These are phyloP conservation scores for Harpalus rubripes DNA, from an alignment of 2,888 invertebrate genomes.

Conservation along the genomic window DNA sequence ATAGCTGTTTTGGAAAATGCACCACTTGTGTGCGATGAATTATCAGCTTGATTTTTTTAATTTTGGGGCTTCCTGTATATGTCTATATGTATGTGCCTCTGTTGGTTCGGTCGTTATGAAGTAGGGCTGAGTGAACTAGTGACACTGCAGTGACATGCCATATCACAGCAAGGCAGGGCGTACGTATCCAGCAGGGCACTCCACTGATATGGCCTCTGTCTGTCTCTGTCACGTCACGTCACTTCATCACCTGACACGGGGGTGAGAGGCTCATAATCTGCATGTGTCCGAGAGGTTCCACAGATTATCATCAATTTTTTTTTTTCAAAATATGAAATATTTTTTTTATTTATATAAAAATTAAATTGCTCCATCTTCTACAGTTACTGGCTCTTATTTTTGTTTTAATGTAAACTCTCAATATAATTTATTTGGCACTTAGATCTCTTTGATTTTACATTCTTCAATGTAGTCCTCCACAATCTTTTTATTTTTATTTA, in stretches of 20 bases:
- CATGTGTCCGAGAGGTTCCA: background rate
- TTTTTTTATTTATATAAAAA: too few species aligned
- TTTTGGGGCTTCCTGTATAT: background rate
- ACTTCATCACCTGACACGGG: background rate
- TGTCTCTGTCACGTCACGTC: slow-evolving; percentile 3
- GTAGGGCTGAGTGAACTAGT: background rate
- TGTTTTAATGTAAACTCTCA: too few species aligned
- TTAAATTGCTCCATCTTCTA: too few species aligned
- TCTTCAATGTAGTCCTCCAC: too few species aligned
- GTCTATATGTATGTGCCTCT: background rate
- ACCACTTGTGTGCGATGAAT: too few species aligned
- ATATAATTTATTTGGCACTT: too few species aligned
- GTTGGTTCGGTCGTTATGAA: background rate
- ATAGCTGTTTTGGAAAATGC: too few species aligned
- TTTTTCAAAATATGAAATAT: background rate
- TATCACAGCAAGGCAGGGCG: slow-evolving; percentile 22
- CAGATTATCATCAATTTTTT: background rate
- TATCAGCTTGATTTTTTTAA: too few species aligned
- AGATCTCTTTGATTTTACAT: too few species aligned
- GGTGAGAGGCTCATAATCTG: background rate
- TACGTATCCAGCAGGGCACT: slow-evolving; percentile 17
- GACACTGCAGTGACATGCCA: background rate
- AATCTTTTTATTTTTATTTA: too few species aligned
- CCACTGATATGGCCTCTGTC: background rate
- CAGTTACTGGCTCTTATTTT: too few species aligned